phyloP scores from a whole-genome alignment of 2,797 vertebrate genomes.

The Dendrocincla fuliginosa region DNA sequence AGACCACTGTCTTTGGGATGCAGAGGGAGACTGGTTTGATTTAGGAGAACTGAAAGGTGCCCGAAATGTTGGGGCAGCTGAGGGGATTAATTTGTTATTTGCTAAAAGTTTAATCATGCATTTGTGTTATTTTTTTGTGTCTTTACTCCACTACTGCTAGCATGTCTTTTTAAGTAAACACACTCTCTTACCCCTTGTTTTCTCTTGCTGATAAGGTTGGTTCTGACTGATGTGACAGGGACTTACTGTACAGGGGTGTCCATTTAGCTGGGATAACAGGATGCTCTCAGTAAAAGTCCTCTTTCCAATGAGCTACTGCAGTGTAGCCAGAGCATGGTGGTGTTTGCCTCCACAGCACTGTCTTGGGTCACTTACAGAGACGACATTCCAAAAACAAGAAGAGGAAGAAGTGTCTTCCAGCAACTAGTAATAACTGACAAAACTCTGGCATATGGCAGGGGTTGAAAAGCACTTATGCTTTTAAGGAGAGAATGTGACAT shows the following conservation, averaged over 20 bases:
- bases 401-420: not conserved
- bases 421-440: not conserved
- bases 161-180: not conserved
- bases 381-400: not conserved
- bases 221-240: not conserved
- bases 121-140: not conserved
- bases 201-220: not conserved
- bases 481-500: constrained; percentile 12
- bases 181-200: not conserved
- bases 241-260: not conserved
- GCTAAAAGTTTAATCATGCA: not conserved
- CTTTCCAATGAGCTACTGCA: not conserved
- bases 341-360: not conserved
- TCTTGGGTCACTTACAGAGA: not conserved
- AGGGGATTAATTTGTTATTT: not conserved
- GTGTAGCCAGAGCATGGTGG: not conserved
- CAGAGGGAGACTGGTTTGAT: not conserved
- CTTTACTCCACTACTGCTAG: not conserved
- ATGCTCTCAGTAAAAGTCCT: not conserved
- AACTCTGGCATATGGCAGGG: not conserved
- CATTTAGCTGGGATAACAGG: not conserved
- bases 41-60: not conserved
- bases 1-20: not conserved
- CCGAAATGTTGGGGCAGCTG: not conserved
- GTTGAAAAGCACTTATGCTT: not conserved